These are phyloP conservation scores for Yponomeuta cagnagella DNA, from an alignment of 2,888 invertebrate genomes.

Conservation along the genomic window DNA sequence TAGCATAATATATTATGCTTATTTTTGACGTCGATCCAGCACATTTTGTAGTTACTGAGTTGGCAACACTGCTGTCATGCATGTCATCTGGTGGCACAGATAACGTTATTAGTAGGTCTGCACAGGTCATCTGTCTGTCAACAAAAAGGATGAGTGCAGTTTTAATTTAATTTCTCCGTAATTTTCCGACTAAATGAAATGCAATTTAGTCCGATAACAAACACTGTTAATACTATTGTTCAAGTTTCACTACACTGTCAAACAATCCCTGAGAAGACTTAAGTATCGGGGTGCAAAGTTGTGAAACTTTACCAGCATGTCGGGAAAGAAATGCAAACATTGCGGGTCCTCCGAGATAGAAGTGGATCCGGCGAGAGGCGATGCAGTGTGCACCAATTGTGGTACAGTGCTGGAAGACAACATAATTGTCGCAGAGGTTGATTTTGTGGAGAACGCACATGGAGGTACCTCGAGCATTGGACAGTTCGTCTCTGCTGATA, in stretches of 20 bases:
- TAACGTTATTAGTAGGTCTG: too few species aligned
- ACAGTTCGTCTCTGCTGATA: constrained; percentile 94
- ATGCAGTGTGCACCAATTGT: constrained; percentile 96
- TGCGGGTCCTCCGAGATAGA: constrained; percentile 95
- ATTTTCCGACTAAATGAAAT: too few species aligned
- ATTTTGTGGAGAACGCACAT: constrained; percentile 94
- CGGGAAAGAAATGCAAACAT: constrained; percentile 87
- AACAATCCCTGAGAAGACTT: not conserved
- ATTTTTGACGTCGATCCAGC: too few species aligned
- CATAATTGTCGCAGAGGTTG: constrained; percentile 96
- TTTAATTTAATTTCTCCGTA: too few species aligned
- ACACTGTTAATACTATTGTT: too few species aligned
- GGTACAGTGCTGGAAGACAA: constrained; percentile 97
- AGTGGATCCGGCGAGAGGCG: constrained; percentile 94
- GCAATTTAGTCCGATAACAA: too few species aligned
- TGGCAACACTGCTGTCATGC: too few species aligned
- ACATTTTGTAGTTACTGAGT: too few species aligned
- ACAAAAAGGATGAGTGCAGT: too few species aligned
- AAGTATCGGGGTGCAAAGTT: not conserved
- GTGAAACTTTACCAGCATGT: constrained; percentile 36
- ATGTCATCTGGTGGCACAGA: too few species aligned
- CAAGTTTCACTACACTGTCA: not conserved
- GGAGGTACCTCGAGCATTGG: constrained; percentile 93
- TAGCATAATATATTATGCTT: too few species aligned
- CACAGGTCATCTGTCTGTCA: too few species aligned